These are phyloP conservation scores for Geotrypetes seraphini DNA, from an alignment of 2,797 vertebrate species.

Conservation along the genomic window DNA sequence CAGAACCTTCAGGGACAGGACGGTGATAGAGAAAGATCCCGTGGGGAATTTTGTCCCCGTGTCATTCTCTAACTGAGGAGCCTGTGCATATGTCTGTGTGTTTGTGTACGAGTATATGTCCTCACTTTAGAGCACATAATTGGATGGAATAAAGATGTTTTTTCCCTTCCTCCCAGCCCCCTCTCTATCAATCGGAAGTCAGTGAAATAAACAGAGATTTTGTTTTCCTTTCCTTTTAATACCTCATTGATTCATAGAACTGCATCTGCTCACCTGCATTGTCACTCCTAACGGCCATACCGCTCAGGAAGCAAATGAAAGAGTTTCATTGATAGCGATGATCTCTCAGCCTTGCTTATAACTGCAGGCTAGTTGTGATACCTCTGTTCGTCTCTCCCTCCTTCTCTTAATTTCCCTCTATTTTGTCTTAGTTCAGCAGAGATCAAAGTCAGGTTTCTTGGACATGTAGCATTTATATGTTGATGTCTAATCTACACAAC, in stretches of 20 bases:
- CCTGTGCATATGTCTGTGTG: too few relatives aligned
- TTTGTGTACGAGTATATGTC: neutral
- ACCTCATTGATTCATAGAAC: constrained; percentile 33
- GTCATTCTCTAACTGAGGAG: too few relatives aligned
- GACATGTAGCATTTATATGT: too few relatives aligned
- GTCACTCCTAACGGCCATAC: constrained; percentile 32
- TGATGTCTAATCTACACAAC: too few relatives aligned
- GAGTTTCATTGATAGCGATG: constrained; percentile 19
- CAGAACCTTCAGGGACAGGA: too few relatives aligned
- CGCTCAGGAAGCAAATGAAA: constrained; percentile 31
- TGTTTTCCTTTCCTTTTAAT: constrained; percentile 33
- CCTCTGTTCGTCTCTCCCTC: too few relatives aligned
- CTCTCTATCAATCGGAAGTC: constrained; percentile 13
- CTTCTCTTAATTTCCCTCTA: too few relatives aligned
- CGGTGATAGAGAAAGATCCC: too few relatives aligned
- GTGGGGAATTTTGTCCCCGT: too few relatives aligned
- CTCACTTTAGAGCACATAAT: constrained; percentile 37
- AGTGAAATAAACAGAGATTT: constrained; percentile 37
- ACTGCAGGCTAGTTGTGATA: too few relatives aligned
- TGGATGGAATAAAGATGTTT: constrained; percentile 24
- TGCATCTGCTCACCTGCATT: constrained; percentile 45
- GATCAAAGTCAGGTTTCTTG: too few relatives aligned
- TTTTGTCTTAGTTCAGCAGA: too few relatives aligned
- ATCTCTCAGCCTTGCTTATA: constrained; percentile 19
- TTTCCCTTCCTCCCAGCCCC: constrained; percentile 8